Evolutionary conservation across 37 sponge, comb jelly and placozoan species (phyloP).

Genomic region (Bolinopsis microptera): DNA sequence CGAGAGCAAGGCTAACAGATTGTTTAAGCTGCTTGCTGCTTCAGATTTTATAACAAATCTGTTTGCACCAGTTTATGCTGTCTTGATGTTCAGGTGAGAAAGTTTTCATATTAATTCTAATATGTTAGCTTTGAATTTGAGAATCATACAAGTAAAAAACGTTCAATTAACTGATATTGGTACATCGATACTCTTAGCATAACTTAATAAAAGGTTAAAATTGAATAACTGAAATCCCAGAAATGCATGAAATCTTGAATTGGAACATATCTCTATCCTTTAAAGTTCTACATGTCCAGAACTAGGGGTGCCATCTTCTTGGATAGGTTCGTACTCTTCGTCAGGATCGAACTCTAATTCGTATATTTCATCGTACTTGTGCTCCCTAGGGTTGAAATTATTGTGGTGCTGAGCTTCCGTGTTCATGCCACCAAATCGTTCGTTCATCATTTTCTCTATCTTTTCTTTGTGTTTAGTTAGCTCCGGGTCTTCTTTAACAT

Average conservation of each 20-base stretch:
- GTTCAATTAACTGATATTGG: too few relatives aligned
- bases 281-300: too few relatives aligned
- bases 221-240: too few relatives aligned
- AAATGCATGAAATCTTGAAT: too few relatives aligned
- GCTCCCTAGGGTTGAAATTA: neutral
- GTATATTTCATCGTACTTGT: neutral
- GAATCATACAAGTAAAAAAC: too few relatives aligned
- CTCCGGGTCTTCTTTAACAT: neutral
- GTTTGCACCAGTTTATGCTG: neutral
- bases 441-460: neutral
- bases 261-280: too few relatives aligned
- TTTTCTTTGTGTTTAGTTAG: neutral
- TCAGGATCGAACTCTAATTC: neutral
- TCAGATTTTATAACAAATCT: neutral
- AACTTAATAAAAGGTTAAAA: too few relatives aligned
- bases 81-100: neutral
- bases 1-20: neutral
- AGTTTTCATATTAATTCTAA: neutral
- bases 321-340: too few relatives aligned
- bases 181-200: too few relatives aligned
- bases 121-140: too few relatives aligned
- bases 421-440: neutral
- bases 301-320: too few relatives aligned
- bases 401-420: neutral
- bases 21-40: neutral